A percentile compares a stretch with the other conserved stretches of the same genome.
Conservation (phyloP, 2,888 invertebrate species). For the Drosophila austrosaltans region DNA sequence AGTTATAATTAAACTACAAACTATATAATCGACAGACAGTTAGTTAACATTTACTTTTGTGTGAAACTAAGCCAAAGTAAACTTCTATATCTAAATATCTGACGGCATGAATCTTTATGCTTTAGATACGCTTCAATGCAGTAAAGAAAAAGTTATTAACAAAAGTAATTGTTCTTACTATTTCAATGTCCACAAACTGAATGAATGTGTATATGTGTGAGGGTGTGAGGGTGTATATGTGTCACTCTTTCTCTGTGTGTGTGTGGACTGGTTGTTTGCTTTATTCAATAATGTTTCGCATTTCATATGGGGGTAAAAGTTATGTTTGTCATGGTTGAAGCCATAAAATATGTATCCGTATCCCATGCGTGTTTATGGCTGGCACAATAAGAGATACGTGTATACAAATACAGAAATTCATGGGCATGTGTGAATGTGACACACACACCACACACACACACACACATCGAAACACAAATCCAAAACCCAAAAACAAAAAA, state of each 20-base stretch:
- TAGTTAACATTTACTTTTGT: neutral
- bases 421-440: constrained; percentile 34
- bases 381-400: constrained; percentile 12
- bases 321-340: constrained; percentile 31
- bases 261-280: constrained; percentile 17
- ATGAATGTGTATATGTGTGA: neutral
- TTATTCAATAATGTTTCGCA: constrained; percentile 3
- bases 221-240: constrained; percentile 12
- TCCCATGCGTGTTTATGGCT: constrained; percentile 67
- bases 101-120: neutral
- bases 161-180: neutral
- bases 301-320: constrained; percentile 11
- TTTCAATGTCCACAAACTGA: neutral
- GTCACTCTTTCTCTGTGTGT: neutral
- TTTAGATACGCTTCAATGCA: neutral
- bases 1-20: neutral
- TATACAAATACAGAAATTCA: constrained; percentile 33
- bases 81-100: neutral
- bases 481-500: neutral
- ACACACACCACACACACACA: constrained; percentile 10
- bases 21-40: neutral
- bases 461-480: neutral
- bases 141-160: neutral
- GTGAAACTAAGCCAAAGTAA: neutral
- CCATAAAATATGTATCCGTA: constrained; percentile 72